Percentiles rank a stretch among this genome's conserved stretches.
phyloP scores from a whole-genome alignment of 1,140 invertebrate species.

The Popillia japonica region DNA sequence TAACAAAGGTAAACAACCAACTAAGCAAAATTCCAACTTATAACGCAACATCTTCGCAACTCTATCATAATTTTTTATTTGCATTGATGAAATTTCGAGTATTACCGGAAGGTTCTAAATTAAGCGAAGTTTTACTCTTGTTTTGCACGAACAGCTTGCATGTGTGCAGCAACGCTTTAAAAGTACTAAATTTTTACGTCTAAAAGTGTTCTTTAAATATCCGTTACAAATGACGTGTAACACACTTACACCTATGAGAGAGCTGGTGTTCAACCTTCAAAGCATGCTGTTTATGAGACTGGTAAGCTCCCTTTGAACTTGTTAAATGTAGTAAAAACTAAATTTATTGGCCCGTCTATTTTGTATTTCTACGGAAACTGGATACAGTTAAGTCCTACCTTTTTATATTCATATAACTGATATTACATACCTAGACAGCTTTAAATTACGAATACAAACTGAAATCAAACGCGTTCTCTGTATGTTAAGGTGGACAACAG shows the following conservation, averaged over 20 bases:
- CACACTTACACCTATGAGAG: neutral
- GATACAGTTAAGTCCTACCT: neutral
- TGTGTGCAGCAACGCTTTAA: conserved; percentile 2
- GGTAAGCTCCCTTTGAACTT: conserved; percentile 33
- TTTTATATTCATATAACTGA: no score
- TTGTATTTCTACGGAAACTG: conserved; percentile 5
- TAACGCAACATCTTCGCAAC: neutral
- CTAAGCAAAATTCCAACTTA: neutral
- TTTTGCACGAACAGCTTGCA: conserved; percentile 5
- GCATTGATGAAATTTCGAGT: neutral
- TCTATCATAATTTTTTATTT: neutral
- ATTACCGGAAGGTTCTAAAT: neutral
- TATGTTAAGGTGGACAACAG: no score
- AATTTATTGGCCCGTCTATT: conserved; percentile 33
- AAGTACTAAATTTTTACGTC: conserved; percentile 20
- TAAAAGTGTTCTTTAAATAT: conserved; percentile 19
- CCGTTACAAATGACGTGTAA: conserved; percentile 6
- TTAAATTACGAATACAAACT: no score
- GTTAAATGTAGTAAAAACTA: conserved; percentile 37
- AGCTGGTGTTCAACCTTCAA: conserved; percentile 1
- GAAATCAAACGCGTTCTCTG: no score
- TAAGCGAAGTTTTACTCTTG: conserved; percentile 9
- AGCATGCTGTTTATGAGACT: conserved; percentile 6
- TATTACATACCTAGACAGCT: no score
- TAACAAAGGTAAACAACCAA: neutral